phyloP scores from a whole-genome alignment of 1,140 invertebrate genomes.

The Diorhabda carinulata region DNA sequence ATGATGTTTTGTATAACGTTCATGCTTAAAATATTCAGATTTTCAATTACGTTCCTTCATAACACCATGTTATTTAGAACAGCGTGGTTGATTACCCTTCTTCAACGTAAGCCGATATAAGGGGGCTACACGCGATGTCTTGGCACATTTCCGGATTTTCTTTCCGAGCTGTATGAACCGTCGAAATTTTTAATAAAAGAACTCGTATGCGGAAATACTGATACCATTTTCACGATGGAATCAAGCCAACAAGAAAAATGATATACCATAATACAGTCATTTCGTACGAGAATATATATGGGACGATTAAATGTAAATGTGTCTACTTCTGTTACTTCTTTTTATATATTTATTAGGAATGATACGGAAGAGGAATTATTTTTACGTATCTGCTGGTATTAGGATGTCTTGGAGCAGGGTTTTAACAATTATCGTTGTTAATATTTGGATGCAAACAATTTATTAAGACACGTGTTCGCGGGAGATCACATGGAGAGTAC shows the following conservation, averaged over 20 bases:
- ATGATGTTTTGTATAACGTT: slow-evolving; percentile 3
- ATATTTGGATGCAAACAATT: no score
- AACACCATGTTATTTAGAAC: slow-evolving; percentile 16
- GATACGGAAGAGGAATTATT: neutral
- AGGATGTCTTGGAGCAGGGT: no score
- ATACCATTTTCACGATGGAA: slow-evolving; percentile 2
- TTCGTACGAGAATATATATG: slow-evolving; percentile 2
- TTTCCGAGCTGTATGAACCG: slow-evolving; percentile 6
- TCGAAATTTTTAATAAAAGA: slow-evolving; percentile 7
- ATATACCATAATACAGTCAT: slow-evolving; percentile 1
- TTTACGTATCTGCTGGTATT: no score
- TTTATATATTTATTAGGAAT: neutral
- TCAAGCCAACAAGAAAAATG: slow-evolving; percentile 2
- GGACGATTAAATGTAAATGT: slow-evolving; percentile 2
- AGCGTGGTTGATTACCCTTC: slow-evolving; percentile 14
- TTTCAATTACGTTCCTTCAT: slow-evolving; percentile 13
- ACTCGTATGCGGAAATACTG: slow-evolving; percentile 1
- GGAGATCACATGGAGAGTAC: no score
- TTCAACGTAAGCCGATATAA: slow-evolving; percentile 13
- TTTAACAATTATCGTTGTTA: no score
- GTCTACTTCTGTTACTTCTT: neutral
- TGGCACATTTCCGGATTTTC: slow-evolving; percentile 10
- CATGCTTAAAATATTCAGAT: slow-evolving; percentile 12
- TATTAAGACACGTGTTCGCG: no score
- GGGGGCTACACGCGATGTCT: slow-evolving; percentile 10